phyloP scores from a whole-genome alignment of 2,888 invertebrate genomes.

The Suillia variegata region DNA sequence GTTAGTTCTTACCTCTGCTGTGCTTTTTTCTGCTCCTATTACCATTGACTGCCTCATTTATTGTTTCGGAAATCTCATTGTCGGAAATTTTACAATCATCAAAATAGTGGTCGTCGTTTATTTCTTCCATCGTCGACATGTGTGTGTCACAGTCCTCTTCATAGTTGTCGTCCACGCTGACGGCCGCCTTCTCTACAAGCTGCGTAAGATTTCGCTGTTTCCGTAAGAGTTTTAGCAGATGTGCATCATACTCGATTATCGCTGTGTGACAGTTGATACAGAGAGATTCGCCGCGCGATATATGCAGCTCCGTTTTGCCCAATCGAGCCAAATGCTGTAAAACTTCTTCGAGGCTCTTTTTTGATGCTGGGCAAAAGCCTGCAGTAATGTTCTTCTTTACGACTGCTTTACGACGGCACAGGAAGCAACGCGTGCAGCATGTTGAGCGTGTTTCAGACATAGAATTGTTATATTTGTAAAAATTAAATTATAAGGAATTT shows the following conservation, averaged over 20 bases:
- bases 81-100: conserved; percentile 32
- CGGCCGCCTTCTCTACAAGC: conserved; percentile 32
- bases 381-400: not conserved
- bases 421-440: not conserved
- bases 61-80: conserved; percentile 34
- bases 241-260: not conserved
- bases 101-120: conserved; percentile 32
- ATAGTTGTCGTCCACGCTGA: conserved; percentile 31
- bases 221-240: not conserved
- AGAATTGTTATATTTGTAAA: too few species aligned
- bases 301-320: not conserved
- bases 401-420: not conserved
- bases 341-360: not conserved
- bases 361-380: not conserved
- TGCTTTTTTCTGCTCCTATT: not conserved
- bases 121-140: conserved; percentile 32
- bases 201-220: not conserved
- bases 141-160: conserved; percentile 33
- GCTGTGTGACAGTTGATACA: not conserved
- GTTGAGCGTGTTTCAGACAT: not conserved
- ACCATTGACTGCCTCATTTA: conserved; percentile 30
- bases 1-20: not conserved
- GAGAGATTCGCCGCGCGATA: not conserved
- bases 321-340: not conserved
- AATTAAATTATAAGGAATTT: too few species aligned